Evolutionary conservation across 2,797 vertebrate genomes (phyloP), one percentile per base, ranked within the genome.

Genomic region (Trachurus trachurus): DNA sequence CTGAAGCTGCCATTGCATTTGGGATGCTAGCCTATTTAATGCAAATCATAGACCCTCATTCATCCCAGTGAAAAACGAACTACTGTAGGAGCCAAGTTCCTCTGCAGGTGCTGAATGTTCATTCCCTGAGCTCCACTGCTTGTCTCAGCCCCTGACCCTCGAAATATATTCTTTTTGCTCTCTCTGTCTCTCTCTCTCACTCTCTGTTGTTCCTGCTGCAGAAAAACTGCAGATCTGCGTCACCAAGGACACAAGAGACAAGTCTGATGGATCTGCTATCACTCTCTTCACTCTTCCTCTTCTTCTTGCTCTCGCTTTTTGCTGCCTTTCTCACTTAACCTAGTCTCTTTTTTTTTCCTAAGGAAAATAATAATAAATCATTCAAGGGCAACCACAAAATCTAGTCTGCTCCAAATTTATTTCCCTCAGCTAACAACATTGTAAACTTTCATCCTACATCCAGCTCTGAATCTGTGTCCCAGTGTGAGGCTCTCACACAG

Each of bases 231-330:
- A 87, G 83, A 84, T 83, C 81, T 90, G 87, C 81, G 75, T 91
- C 87, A 89, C 83, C 86, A 88, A 92, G 87, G 90, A 92, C 88
- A 89, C 82, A 52, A 70, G 78, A 90, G 87, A 88, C 82, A 64
- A 68, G 77, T 80, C 81, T 85, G 78, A 87, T 81, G 81, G 78
- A 84, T 89, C 80, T 84, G 76, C 65, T 78, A 72, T 81, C 81
- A 63, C 21, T 65, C 49, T 59, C 45, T 52, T 47, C 37, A 37
- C 44, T 61, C 61, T 16, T 76, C 70, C 44, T 61, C 61, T 16
- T 76, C 70, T 73, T 62, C 54, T 71, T 31, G 49, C 45, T 45
- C 76, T 60, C 56, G 74, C 31, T 71, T 69, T 76, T 50, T 77
- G 45, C 56, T 67, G 50, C 21, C 58, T 72, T 70, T 74, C 68